Conservation (phyloP, 2,797 vertebrate species). For the Poeciliopsis infans region DNA sequence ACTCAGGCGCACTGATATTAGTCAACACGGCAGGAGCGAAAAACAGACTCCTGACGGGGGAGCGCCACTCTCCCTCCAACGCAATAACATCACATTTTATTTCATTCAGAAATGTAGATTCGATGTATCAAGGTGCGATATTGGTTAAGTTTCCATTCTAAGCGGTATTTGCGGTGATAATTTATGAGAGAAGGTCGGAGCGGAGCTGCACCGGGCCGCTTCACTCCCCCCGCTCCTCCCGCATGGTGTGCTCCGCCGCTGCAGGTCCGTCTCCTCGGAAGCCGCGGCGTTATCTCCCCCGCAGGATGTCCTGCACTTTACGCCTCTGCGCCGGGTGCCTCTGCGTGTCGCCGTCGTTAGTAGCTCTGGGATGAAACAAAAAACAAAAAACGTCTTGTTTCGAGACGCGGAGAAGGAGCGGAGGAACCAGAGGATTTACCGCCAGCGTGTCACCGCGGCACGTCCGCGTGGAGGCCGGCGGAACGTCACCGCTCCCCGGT, state of each 20-base stretch:
- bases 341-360: not conserved
- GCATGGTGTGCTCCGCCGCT: conserved; percentile 76
- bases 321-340: not conserved
- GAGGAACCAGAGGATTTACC: conserved; percentile 20
- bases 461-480: conserved; percentile 22
- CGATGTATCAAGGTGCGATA: rapidly evolving
- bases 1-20: conserved; percentile 64
- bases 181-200: not conserved
- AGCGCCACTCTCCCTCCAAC: not conserved
- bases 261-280: conserved; percentile 69
- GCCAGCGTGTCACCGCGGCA: not conserved
- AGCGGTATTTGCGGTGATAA: rapidly evolving
- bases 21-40: conserved; percentile 46
- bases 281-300: conserved; percentile 61
- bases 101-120: rapidly evolving
- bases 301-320: conserved; percentile 39
- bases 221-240: conserved; percentile 15
- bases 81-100: not conserved
- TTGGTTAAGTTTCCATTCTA: rapidly evolving
- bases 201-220: not conserved
- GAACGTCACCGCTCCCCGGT: conserved; percentile 34
- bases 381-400: not conserved
- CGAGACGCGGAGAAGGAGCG: conserved; percentile 1
- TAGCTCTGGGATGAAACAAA: conserved; percentile 39
- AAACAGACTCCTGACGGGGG: conserved; percentile 31